Percentiles rank a stretch among this genome's conserved stretches.
Conservation (phyloP, 2,113 vertebrate genomes). For the Catharus fuscescens region DNA sequence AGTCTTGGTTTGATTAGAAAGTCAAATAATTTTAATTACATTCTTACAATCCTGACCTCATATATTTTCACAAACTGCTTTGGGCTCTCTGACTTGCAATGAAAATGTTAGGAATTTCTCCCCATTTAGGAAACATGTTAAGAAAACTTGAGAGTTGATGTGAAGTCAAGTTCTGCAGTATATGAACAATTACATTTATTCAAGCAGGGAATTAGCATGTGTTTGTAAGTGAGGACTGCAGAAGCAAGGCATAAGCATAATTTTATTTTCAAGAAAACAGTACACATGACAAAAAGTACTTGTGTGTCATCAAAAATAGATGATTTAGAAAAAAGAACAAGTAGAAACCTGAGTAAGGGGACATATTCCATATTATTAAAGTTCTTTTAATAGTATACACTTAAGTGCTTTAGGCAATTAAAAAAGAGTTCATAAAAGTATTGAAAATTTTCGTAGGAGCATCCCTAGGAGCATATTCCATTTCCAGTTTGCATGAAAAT, state of each 20-base stretch:
- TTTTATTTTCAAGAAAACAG: background rate
- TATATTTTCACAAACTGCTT: background rate
- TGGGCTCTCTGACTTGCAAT: background rate
- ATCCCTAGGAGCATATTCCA: background rate
- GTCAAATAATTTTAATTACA: background rate
- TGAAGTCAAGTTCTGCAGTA: background rate
- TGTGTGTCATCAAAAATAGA: background rate
- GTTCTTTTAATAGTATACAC: background rate
- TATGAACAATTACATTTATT: background rate
- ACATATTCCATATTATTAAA: background rate
- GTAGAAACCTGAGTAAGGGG: background rate
- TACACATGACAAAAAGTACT: fast-evolving
- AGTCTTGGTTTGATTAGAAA: background rate
- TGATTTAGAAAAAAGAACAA: background rate
- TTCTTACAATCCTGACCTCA: background rate
- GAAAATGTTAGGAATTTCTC: background rate
- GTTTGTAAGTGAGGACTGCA: background rate
- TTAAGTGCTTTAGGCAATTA: background rate
- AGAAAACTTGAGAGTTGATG: background rate
- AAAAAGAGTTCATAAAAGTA: background rate
- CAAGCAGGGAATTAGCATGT: background rate
- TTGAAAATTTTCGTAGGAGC: background rate
- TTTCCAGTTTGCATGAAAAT: background rate
- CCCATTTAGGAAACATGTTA: background rate
- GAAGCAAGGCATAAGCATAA: background rate